These are phyloP conservation scores for Deroplatys truncata DNA, from an alignment of 2,888 invertebrate genomes.

Conservation along the genomic window DNA sequence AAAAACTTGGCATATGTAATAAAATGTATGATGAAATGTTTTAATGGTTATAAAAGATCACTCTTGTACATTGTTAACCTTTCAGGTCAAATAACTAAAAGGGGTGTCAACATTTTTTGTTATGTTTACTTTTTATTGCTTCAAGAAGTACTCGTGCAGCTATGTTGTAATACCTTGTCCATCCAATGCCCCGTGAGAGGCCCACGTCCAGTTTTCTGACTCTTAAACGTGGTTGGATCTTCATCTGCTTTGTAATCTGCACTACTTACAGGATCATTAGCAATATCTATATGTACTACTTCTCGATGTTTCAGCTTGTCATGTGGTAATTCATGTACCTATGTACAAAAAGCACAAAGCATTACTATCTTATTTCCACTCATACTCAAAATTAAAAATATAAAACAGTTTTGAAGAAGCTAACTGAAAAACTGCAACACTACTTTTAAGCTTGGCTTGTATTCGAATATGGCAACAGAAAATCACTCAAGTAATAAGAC, in stretches of 20 bases:
- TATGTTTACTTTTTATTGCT: background rate
- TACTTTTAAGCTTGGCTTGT: no score
- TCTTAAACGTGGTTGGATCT: slow-evolving; percentile 84
- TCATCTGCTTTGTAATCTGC: slow-evolving; percentile 86
- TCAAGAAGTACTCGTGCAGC: no score
- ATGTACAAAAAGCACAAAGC: slow-evolving; percentile 19
- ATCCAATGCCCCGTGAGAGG: slow-evolving; percentile 81
- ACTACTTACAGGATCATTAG: slow-evolving; percentile 76
- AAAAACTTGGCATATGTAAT: background rate
- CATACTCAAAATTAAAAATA: no score
- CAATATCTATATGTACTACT: slow-evolving; percentile 90
- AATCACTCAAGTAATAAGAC: no score
- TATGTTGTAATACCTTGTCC: slow-evolving; percentile 45
- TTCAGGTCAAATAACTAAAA: background rate
- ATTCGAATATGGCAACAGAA: no score
- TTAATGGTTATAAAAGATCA: no score
- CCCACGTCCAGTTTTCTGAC: slow-evolving; percentile 89
- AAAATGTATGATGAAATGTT: no score
- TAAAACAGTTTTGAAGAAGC: no score
- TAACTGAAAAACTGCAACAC: no score
- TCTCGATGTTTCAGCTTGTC: slow-evolving; percentile 87
- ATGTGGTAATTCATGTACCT: slow-evolving; percentile 89
- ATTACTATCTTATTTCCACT: no score
- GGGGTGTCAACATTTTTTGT: background rate
- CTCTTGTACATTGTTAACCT: no score